Percentiles rank a stretch among this genome's conserved stretches.
Conservation (phyloP, 2,113 vertebrate species). For the Oxyura jamaicensis region DNA sequence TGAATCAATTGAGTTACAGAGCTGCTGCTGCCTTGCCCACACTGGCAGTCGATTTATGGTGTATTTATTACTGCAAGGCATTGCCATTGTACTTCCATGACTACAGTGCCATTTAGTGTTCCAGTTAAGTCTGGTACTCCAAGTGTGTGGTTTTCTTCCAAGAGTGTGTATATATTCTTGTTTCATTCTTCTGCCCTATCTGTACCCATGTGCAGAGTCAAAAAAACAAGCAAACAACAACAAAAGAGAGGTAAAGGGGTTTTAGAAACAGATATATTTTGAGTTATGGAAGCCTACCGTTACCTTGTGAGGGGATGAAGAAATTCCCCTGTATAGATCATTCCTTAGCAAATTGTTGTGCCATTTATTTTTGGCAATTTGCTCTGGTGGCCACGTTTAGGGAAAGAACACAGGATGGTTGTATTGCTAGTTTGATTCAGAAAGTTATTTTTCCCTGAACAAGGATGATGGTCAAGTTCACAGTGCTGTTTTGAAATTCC, state of each 20-base stretch:
- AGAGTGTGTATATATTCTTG: neutral
- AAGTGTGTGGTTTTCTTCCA: neutral
- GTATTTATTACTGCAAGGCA: constrained; percentile 4
- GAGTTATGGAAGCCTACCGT: neutral
- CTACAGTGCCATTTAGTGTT: neutral
- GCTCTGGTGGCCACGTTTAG: neutral
- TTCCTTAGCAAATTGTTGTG: neutral
- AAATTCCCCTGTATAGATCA: neutral
- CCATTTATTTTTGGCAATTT: neutral
- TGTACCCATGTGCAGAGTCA: neutral
- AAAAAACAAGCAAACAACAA: neutral
- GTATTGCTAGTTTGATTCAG: neutral
- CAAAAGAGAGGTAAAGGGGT: neutral
- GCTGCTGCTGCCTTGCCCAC: neutral
- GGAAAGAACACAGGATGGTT: neutral
- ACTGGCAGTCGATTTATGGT: neutral
- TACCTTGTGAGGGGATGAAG: neutral
- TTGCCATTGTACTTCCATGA: neutral
- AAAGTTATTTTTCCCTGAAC: neutral
- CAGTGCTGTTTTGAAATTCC: neutral
- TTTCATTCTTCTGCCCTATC: neutral
- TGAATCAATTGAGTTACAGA: constrained; percentile 15
- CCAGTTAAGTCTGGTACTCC: neutral
- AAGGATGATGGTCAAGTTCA: neutral
- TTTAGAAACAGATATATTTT: neutral